Conservation (phyloP, 2,888 invertebrate species). For the Himalopsyche japonica region DNA sequence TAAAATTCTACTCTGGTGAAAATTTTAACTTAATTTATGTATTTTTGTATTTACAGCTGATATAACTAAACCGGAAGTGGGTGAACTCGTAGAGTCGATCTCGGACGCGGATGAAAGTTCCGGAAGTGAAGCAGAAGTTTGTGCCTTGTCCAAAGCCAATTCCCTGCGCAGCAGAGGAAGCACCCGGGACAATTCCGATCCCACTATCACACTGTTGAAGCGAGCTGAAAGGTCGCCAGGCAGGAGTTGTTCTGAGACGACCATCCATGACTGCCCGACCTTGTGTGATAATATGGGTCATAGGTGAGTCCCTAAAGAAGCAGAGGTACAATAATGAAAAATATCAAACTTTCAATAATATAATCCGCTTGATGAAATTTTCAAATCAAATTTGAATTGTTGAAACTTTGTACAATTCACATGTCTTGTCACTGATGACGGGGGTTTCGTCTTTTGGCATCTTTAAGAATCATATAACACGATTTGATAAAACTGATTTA, state of each 20-base stretch:
- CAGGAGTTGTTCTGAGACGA: not conserved
- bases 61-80: slow-evolving; percentile 52
- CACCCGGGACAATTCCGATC: not conserved
- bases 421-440: no score
- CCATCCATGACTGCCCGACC: slow-evolving; percentile 47
- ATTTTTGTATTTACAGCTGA: slow-evolving; percentile 47
- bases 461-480: no score
- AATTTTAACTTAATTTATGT: no score
- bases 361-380: no score
- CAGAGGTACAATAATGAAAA: not conserved
- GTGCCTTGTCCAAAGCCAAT: slow-evolving; percentile 44
- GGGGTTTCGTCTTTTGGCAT: no score
- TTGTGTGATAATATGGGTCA: slow-evolving; percentile 57
- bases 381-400: no score
- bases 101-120: slow-evolving; percentile 67
- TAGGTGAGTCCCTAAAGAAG: slow-evolving; percentile 45
- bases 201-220: not conserved
- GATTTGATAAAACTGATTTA: no score
- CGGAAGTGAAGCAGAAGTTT: slow-evolving; percentile 58
- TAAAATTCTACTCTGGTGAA: no score
- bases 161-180: slow-evolving; percentile 16
- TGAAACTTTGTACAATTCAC: no score
- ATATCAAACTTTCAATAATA: no score
- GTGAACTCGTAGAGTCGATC: slow-evolving; percentile 61
- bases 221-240: slow-evolving; percentile 9